These are phyloP conservation scores for Hydropsyche tenuis DNA, from an alignment of 1,140 invertebrate genomes.

Conservation along the genomic window DNA sequence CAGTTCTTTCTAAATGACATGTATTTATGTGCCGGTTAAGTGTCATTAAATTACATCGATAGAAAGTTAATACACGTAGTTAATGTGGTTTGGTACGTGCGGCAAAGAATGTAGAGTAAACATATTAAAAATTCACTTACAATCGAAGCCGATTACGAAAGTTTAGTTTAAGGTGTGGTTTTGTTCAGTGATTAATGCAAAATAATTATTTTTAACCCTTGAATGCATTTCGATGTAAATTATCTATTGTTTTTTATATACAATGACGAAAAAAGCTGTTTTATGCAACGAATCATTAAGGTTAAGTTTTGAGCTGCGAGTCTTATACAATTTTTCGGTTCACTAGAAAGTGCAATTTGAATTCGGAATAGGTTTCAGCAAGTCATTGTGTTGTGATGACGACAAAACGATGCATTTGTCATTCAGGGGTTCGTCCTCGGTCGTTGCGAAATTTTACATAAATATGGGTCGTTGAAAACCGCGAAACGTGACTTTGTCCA, in stretches of 20 bases:
- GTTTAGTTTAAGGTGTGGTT: too few relatives aligned
- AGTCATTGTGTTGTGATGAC: not conserved
- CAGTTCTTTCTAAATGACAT: not conserved
- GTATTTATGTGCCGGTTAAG: too few relatives aligned
- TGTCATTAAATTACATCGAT: too few relatives aligned
- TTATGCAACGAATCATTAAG: slow-evolving; percentile 16
- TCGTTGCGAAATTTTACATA: not conserved
- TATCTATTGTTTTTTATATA: too few relatives aligned
- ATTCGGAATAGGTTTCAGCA: not conserved
- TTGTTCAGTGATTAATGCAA: too few relatives aligned
- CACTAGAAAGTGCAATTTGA: slow-evolving; percentile 18
- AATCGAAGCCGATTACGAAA: too few relatives aligned
- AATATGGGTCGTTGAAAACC: not conserved
- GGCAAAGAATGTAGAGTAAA: too few relatives aligned
- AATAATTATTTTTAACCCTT: too few relatives aligned
- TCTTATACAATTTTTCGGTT: not conserved
- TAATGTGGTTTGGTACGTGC: too few relatives aligned
- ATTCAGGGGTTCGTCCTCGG: slow-evolving; percentile 2
- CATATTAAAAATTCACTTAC: too few relatives aligned
- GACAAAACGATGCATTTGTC: slow-evolving; percentile 3
- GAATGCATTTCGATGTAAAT: too few relatives aligned
- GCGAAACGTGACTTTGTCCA: not conserved
- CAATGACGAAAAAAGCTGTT: not conserved
- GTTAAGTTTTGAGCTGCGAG: not conserved
- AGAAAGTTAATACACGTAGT: too few relatives aligned